Conservation (phyloP, 1,140 invertebrate genomes). For the Battus philenor region DNA sequence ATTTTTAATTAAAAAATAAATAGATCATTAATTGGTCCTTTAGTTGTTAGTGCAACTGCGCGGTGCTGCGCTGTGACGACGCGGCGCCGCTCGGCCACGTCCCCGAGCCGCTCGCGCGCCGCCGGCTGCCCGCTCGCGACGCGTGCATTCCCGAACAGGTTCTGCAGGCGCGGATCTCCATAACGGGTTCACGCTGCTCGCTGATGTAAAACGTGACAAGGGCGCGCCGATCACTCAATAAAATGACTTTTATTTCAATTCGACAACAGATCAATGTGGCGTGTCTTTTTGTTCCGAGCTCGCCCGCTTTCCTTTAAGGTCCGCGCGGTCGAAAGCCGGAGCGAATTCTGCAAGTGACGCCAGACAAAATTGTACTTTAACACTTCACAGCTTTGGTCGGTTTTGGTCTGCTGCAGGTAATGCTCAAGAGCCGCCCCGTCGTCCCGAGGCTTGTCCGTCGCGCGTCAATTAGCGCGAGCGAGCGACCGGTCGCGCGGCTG, state of each 20-base stretch:
- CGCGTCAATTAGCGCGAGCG: slow-evolving; percentile 58
- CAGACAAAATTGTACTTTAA: slow-evolving; percentile 32
- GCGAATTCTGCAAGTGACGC: slow-evolving; percentile 39
- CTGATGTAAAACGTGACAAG: slow-evolving; percentile 65
- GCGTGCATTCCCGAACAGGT: too few species aligned
- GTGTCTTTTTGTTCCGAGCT: slow-evolving; percentile 43
- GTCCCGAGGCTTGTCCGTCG: slow-evolving; percentile 45
- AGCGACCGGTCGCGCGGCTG: slow-evolving; percentile 50
- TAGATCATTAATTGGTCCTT: too few species aligned
- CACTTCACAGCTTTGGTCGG: slow-evolving; percentile 13
- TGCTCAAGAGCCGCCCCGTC: slow-evolving; percentile 15
- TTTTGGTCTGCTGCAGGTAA: slow-evolving; percentile 19
- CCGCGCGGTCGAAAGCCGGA: slow-evolving; percentile 41
- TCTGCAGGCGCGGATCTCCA: too few species aligned
- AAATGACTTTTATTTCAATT: slow-evolving; percentile 64
- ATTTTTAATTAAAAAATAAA: too few species aligned
- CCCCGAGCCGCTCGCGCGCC: too few species aligned
- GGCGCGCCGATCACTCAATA: slow-evolving; percentile 58
- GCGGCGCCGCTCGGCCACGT: too few species aligned
- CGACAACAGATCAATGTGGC: slow-evolving; percentile 60
- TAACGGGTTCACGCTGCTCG: slow-evolving; percentile 46
- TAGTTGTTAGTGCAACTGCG: too few species aligned
- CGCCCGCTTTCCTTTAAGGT: slow-evolving; percentile 47
- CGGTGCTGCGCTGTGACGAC: too few species aligned
- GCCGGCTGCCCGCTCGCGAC: too few species aligned